Conservation (phyloP, 2,888 invertebrate species). For the Coelogynopora nodosa region DNA sequence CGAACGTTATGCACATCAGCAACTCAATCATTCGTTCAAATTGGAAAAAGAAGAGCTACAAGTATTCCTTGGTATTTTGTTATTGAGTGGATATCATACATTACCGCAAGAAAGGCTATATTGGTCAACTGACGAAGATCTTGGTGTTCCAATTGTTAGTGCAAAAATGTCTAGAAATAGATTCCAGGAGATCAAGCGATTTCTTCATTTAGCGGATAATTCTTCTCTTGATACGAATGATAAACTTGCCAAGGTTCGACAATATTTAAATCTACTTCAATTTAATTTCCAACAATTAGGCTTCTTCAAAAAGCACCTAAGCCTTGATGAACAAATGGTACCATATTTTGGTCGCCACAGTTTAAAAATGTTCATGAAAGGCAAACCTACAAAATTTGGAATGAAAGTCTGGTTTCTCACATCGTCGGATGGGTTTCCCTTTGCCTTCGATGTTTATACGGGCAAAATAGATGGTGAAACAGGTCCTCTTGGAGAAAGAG, state of each 20-base stretch:
- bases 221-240: neutral
- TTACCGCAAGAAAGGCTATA: conserved; percentile 22
- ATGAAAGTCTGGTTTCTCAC: neutral
- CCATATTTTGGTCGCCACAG: neutral
- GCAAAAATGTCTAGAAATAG: conserved; percentile 2
- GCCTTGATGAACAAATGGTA: conserved; percentile 32
- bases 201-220: neutral
- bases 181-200: conserved; percentile 20
- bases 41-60: conserved; percentile 25
- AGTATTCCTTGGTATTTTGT: neutral
- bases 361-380: conserved; percentile 5
- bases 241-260: neutral
- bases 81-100: conserved; percentile 25
- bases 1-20: neutral
- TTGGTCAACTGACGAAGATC: neutral
- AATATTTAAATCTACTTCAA: neutral
- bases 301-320: neutral
- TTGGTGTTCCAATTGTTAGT: neutral
- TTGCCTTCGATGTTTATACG: conserved; percentile 30
- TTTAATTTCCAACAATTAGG: neutral
- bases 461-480: neutral
- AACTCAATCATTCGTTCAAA: conserved; percentile 17
- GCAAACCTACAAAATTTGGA: conserved; percentile 10
- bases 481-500: conserved; percentile 15
- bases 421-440: neutral